Evolutionary conservation across 2,888 invertebrate species (phyloP).

Genomic region (Mimumesa dahlbomi): DNA sequence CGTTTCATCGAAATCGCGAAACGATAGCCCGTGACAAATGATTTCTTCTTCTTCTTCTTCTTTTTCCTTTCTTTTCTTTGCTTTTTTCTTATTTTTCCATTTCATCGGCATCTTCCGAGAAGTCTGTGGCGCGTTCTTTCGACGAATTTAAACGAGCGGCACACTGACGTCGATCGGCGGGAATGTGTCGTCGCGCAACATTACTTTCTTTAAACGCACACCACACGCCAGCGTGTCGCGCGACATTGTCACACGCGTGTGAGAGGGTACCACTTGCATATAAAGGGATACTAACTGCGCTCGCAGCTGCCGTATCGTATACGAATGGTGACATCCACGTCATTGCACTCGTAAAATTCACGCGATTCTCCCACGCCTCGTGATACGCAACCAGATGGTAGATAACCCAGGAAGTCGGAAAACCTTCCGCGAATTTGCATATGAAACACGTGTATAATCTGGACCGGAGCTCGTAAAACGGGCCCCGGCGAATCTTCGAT

Average conservation of each 20-base stretch:
- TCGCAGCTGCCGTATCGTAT: constrained; percentile 53
- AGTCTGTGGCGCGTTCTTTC: constrained; percentile 4
- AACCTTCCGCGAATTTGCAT: constrained; percentile 34
- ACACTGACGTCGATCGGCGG: constrained; percentile 45
- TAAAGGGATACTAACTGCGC: constrained; percentile 31
- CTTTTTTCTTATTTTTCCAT: too few relatives aligned
- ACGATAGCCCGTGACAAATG: too few relatives aligned
- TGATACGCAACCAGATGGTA: constrained; percentile 32
- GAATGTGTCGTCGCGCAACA: constrained; percentile 51
- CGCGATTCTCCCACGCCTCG: constrained; percentile 61
- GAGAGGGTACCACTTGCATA: constrained; percentile 24
- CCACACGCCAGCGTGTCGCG: constrained; percentile 20
- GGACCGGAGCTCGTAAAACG: not conserved
- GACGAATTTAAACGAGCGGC: constrained; percentile 39
- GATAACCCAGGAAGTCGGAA: constrained; percentile 30
- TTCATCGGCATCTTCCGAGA: constrained; percentile 16
- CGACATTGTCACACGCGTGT: constrained; percentile 13
- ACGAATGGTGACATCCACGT: constrained; percentile 56
- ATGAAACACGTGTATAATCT: not conserved
- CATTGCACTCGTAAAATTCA: constrained; percentile 56
- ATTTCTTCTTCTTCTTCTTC: too few relatives aligned
- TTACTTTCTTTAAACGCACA: constrained; percentile 14
- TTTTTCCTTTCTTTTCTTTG: too few relatives aligned
- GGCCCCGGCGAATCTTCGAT: not conserved
- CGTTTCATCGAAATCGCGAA: too few relatives aligned